These are phyloP conservation scores for Cylloceria caligata DNA, from an alignment of 2,888 invertebrate species.

Conservation along the genomic window DNA sequence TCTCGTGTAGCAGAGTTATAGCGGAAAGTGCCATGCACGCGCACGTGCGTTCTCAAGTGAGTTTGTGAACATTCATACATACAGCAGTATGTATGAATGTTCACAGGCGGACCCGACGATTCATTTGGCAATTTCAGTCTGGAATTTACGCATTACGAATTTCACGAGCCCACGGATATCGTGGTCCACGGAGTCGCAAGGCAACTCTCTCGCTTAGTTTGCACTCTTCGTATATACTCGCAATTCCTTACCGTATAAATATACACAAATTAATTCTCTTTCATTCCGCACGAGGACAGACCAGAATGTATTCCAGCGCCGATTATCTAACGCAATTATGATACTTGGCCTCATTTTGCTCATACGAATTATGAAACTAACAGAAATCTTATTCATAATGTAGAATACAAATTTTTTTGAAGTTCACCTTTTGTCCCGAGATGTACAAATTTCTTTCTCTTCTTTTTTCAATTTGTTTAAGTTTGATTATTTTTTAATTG, in stretches of 20 bases:
- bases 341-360: background rate
- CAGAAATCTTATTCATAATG: background rate
- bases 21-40: constrained; percentile 52
- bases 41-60: constrained; percentile 30
- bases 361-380: constrained; percentile 34
- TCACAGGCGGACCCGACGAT: constrained; percentile 49
- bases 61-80: too few relatives aligned
- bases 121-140: constrained; percentile 62
- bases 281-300: constrained; percentile 5
- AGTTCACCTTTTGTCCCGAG: background rate
- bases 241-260: constrained; percentile 52
- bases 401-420: background rate
- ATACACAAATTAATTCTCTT: constrained; percentile 55
- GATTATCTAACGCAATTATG: constrained; percentile 32
- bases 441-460: background rate
- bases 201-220: constrained; percentile 21
- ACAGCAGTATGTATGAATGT: constrained; percentile 30
- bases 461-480: background rate
- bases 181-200: constrained; percentile 5
- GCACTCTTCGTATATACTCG: constrained; percentile 21
- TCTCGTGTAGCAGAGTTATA: constrained; percentile 60
- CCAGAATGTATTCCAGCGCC: constrained; percentile 14
- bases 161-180: constrained; percentile 27
- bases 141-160: constrained; percentile 47
- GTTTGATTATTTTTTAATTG: background rate